Evolutionary conservation across 2,888 invertebrate genomes (phyloP).

Genomic region (Eupsilia transversa): DNA sequence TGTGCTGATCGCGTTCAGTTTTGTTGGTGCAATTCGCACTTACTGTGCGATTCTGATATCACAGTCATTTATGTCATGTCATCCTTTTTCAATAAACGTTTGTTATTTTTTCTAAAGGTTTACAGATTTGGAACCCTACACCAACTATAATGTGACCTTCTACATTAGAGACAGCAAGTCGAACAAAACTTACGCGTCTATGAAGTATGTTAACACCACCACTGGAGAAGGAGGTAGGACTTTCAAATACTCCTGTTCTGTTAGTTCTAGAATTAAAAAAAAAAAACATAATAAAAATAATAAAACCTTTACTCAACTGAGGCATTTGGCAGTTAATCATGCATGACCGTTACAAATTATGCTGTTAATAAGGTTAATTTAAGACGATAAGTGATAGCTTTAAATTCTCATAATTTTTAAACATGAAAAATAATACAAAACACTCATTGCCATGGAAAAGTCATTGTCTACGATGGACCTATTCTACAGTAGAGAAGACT

Average conservation of each 20-base stretch:
- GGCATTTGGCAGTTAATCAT: background rate
- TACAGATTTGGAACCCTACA: constrained; percentile 92
- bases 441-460: too few relatives aligned
- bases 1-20: too few relatives aligned
- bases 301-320: background rate
- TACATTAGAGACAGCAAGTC: constrained; percentile 92
- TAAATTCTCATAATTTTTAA: background rate
- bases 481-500: too few relatives aligned
- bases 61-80: constrained; percentile 2
- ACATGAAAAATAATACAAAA: too few relatives aligned
- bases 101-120: constrained; percentile 86
- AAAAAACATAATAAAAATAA: background rate
- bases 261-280: background rate
- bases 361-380: background rate
- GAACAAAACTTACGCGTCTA: constrained; percentile 91
- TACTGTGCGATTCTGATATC: background rate
- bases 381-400: background rate
- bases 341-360: background rate
- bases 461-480: too few relatives aligned
- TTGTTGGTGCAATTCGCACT: too few relatives aligned
- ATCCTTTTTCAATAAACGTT: background rate
- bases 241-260: background rate
- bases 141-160: constrained; percentile 95
- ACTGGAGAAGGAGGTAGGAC: constrained; percentile 92
- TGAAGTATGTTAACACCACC: constrained; percentile 91